Evolutionary conservation across 2,888 invertebrate species (phyloP), one percentile per base, ranked within the genome.

Genomic region (Microctonus hyperodae): DNA sequence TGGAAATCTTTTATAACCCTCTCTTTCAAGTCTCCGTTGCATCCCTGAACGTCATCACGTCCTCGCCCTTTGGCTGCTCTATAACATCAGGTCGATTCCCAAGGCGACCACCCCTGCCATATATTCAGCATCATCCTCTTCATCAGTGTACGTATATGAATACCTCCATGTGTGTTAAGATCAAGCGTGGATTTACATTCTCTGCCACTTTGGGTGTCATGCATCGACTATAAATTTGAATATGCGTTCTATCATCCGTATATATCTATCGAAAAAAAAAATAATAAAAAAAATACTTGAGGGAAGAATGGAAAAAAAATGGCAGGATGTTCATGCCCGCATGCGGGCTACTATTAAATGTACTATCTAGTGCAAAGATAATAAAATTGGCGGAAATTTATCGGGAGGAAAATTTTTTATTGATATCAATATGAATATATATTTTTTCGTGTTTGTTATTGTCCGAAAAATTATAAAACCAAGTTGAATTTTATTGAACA

Each of bases 221-320:
- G 37, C 20, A 58, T 37, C 37, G 13, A 25, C 40, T 40, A 40
- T 58, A 58, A 58, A 58, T 58, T 23, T 58, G 40, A 37, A 58
- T 37, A 58, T 58, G 58, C 37, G 58, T 58, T 58, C 37, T 23
- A 25, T 37, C 57, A 31, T 31, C 20, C 57, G n/a, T 44, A 20
- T 44, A 44, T 16, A 44, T 44, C 7, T 44, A 7, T 7, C 5
- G 44, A 37, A 40, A 37, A 13, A 23, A 23, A 33, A 28, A 7
- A 7, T 5, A n/a, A n/a, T n/a, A n/a, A n/a, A n/a, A n/a, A n/a
- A n/a, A n/a, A n/a, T 22, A 48, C n/a, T 25, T 10, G 44, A 40
- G 40, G n/a, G 53, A 22, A 25, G 6, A 6, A 20, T 25, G 16
- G 37, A 28, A 22, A 28, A n/a, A 31, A 9, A 37, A 28, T n/a